A percentile compares a stretch with the other conserved stretches of the same genome.
Conservation (phyloP, 2,888 invertebrate genomes). For the Drosophila meridiana region DNA sequence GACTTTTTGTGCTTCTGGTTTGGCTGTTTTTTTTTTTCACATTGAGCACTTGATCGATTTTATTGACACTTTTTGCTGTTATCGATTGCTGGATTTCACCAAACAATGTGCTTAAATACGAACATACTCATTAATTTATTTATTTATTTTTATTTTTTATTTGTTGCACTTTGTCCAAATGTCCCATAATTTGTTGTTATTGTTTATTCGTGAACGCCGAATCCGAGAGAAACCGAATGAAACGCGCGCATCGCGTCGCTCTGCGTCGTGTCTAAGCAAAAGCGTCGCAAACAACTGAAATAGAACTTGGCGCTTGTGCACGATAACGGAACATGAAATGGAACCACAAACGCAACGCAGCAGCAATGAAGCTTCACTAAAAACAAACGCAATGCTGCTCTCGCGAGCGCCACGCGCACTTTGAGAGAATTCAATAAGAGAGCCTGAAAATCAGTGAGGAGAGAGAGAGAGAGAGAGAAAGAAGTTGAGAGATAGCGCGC, state of each 20-base stretch:
- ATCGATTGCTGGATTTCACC: slow-evolving; percentile 20
- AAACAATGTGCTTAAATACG: neutral
- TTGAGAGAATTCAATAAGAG: slow-evolving; percentile 5
- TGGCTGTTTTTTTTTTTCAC: slow-evolving; percentile 22
- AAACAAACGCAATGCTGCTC: slow-evolving; percentile 43
- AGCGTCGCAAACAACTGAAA: slow-evolving; percentile 72
- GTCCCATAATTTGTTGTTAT: slow-evolving; percentile 55
- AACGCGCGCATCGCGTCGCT: slow-evolving; percentile 33
- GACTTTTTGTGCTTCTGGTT: slow-evolving; percentile 47
- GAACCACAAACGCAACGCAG: slow-evolving; percentile 54
- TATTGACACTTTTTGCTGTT: slow-evolving; percentile 35
- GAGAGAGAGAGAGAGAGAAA: neutral
- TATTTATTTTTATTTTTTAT: slow-evolving; percentile 28
- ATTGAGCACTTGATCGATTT: slow-evolving; percentile 37
- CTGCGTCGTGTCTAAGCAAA: slow-evolving; percentile 46
- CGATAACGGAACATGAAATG: slow-evolving; percentile 52
- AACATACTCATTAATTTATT: neutral
- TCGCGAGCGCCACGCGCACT: slow-evolving; percentile 37
- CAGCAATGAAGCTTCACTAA: slow-evolving; percentile 41
- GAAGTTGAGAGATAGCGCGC: neutral
- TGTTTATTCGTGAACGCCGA: slow-evolving; percentile 15
- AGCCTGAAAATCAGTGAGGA: neutral
- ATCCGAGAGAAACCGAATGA: slow-evolving; percentile 13
- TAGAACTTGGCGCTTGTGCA: slow-evolving; percentile 50
- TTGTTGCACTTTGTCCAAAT: slow-evolving; percentile 45